Evolutionary conservation across 1,140 invertebrate genomes (phyloP).

Genomic region (Micrasema longulum): DNA sequence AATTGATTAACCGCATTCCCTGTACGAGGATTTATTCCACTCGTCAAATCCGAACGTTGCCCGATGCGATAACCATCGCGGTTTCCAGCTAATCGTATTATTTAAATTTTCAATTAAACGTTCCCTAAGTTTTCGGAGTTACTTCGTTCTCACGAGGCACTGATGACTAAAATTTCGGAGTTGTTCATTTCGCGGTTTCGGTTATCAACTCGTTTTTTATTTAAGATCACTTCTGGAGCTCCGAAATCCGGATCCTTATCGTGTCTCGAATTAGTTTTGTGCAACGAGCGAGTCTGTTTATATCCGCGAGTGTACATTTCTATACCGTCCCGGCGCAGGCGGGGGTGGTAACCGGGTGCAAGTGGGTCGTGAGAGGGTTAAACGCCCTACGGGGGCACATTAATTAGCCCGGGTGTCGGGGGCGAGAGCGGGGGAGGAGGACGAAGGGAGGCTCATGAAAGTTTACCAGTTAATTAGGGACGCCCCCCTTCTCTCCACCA

Average conservation of each 20-base stretch:
- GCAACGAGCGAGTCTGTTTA: not conserved
- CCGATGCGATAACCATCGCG: conserved; percentile 11
- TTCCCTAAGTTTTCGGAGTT: not conserved
- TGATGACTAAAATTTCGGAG: too few relatives aligned
- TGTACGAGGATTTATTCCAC: conserved; percentile 24
- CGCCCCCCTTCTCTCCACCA: conserved; percentile 53
- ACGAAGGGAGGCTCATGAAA: conserved; percentile 62
- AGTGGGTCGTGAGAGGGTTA: conserved; percentile 57
- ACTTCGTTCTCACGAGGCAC: too few relatives aligned
- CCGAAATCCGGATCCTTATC: not conserved
- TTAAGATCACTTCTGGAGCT: too few relatives aligned
- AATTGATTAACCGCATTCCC: conserved; percentile 24
- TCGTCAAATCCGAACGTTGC: conserved; percentile 31
- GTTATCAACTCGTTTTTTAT: too few relatives aligned
- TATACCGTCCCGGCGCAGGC: conserved; percentile 23
- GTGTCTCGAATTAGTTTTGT: conserved; percentile 9
- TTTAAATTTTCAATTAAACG: conserved; percentile 33
- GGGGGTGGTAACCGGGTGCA: conserved; percentile 50
- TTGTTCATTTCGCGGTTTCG: too few relatives aligned
- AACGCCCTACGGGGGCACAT: conserved; percentile 62
- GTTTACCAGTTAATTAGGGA: conserved; percentile 69
- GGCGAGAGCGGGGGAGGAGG: conserved; percentile 48
- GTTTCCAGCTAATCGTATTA: conserved; percentile 22
- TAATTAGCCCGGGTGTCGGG: conserved; percentile 61
- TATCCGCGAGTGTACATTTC: not conserved